Evolutionary conservation across 1,140 invertebrate species (phyloP), one percentile per base, ranked within the genome.

Genomic region (Drosophila lini): DNA sequence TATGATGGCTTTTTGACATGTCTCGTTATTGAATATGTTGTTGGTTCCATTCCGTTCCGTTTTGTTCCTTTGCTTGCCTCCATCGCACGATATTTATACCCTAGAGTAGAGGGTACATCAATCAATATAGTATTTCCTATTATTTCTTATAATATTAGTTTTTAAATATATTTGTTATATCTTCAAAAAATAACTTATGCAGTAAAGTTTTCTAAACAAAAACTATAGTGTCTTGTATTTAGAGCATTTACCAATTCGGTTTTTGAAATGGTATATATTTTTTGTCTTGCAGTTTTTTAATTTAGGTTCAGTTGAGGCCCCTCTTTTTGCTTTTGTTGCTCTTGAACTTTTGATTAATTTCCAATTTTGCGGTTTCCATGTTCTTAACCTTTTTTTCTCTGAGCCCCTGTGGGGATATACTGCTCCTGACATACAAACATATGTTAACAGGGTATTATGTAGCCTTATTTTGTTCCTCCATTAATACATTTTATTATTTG

Each of bases 1-100:
- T 90, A 89, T 89, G 84, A 89, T 89, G 84, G 80, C 81, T 90
- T 89, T 89, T 90, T 89, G 84, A 89, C 84, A 89, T 89, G 81
- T 84, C 81, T 90, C 85, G 84, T 89, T 89, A 89, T 89, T 90
- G 78, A 90, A 89, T 84, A 89, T 81, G 85, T 77, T 74, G 53
- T 52, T 55, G 57, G 65, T 64, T 78, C 56, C 55, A 56, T 52
- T 58, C 40, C 25, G 31, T 59, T 40, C 47, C 31, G 48, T 53
- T 71, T 53, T 65, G 57, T 75, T 63, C 16, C 55, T 40, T 50
- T 22, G 47, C 34, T 19, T 16, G 62, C 2, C n/a, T 13, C 32
- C 32, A 34, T 6, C 25, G 42, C 13, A 60, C 40, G 31, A 31
- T n/a, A 16, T 36, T 22, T 2, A 64, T 67, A 65, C 63, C 7